phyloP scores from a whole-genome alignment of 2,797 vertebrate species.

The Mus spretus region DNA sequence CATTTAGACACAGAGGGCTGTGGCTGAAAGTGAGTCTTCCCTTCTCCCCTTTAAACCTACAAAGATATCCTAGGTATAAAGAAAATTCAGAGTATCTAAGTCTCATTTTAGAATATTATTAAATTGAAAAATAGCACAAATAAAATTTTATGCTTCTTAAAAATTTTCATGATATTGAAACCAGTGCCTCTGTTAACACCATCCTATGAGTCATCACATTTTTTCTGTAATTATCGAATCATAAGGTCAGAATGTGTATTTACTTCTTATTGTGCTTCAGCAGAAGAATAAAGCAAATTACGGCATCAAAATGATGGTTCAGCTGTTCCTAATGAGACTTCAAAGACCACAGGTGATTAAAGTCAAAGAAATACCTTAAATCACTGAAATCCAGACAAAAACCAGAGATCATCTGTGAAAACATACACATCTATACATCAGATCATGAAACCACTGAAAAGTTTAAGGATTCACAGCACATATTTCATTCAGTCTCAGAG shows the following conservation, averaged over 20 bases:
- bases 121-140: background rate
- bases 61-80: background rate
- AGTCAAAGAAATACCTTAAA: background rate
- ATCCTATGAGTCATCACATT: background rate
- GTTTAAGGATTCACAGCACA: background rate
- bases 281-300: background rate
- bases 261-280: background rate
- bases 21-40: background rate
- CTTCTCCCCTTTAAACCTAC: background rate
- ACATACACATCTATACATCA: background rate
- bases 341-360: constrained; percentile 34
- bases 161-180: constrained; percentile 12
- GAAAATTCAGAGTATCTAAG: background rate
- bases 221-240: background rate
- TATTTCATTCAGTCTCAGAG: background rate
- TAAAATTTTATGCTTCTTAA: background rate
- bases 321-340: constrained; percentile 8
- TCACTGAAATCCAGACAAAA: background rate
- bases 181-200: background rate
- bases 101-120: constrained; percentile 42
- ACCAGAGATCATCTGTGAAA: background rate
- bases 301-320: background rate
- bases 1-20: background rate
- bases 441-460: background rate
- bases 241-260: background rate